These are phyloP conservation scores for Mungos mungo DNA, from an alignment of 2,113 vertebrate genomes.

Conservation along the genomic window DNA sequence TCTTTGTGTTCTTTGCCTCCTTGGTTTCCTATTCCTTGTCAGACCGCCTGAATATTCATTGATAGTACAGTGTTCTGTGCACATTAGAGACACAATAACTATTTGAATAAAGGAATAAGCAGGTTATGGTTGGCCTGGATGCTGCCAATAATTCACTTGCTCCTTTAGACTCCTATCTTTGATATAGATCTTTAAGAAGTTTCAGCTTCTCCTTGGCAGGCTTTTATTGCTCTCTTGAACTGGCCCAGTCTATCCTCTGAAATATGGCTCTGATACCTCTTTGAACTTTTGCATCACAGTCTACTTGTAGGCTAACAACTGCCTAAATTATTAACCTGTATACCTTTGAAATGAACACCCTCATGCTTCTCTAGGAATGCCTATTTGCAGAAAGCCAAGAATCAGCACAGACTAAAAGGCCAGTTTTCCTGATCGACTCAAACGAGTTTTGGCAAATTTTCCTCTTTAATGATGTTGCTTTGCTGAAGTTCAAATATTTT, in stretches of 20 bases:
- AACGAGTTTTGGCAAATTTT: neutral
- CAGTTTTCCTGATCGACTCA: neutral
- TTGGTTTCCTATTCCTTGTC: neutral
- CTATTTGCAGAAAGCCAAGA: neutral
- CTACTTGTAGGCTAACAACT: neutral
- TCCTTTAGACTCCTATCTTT: neutral
- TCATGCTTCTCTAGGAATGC: neutral
- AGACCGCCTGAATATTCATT: neutral
- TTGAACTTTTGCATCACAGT: neutral
- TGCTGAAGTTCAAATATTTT: constrained; percentile 39
- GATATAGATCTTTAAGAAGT: neutral
- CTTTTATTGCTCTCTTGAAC: neutral
- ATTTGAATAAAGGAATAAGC: neutral
- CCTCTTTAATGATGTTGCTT: constrained; percentile 40
- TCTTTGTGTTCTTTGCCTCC: neutral
- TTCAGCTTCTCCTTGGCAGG: neutral
- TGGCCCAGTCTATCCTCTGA: neutral
- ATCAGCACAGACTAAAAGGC: neutral
- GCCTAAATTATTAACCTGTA: neutral
- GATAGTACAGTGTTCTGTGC: neutral
- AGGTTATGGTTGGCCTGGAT: neutral
- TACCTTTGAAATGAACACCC: neutral
- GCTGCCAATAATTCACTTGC: neutral
- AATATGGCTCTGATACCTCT: neutral
- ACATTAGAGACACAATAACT: neutral